Base-by-base conservation (phyloP, 2,888 invertebrate genomes). In the Margaritifera margaritifera region DNA sequence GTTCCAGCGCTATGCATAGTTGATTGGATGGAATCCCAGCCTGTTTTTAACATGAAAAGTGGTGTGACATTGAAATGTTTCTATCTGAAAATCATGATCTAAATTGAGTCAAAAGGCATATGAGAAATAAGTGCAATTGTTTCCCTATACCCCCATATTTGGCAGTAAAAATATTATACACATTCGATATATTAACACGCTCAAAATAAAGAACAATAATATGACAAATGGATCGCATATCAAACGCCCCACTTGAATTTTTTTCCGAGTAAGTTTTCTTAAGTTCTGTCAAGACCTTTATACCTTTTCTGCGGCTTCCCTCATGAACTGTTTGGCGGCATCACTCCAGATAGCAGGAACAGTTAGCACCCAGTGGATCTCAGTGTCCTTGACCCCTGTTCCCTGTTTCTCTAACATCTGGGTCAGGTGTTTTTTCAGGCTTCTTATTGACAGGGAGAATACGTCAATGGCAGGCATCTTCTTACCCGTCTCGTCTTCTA, bases 291-390 rank as follows among this genome's bases (percentile, higher is more conserved):
- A 42, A 42, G 11, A 11, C 42, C 42, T 42, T 42, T 0, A 11
- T 64, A 64, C 64, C 55, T 56, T 25, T 62, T 62, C 67, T 2
- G 67, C 67, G 20, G 61, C 61, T 24, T 61, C 56, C n/a, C 67
- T 53, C 67, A 67, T 67, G 24, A 67, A 67, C 27, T 62, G 67
- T 25, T 67, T 67, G 19, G 76, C 74, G 22, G 73, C 67, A 22
- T 78, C 78, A 19, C 71, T 71, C 78, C 78, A 78, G 19, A 78
- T 78, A 20, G 78, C 78, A 4, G 78, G 78, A 8, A 78, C 78
- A 5, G 78, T 76, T 6, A 78, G 63, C 19, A 78, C 78, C 69
- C 69, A 78, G 27, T 76, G 56, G 18, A 78, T 73, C 31, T 78
- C 78, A 22, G 62, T 62, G 5, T 66, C 68, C 0, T 58, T 56